Evolutionary conservation across 2,888 invertebrate species (phyloP).

Genomic region (Dyspetes luteomarginatus): DNA sequence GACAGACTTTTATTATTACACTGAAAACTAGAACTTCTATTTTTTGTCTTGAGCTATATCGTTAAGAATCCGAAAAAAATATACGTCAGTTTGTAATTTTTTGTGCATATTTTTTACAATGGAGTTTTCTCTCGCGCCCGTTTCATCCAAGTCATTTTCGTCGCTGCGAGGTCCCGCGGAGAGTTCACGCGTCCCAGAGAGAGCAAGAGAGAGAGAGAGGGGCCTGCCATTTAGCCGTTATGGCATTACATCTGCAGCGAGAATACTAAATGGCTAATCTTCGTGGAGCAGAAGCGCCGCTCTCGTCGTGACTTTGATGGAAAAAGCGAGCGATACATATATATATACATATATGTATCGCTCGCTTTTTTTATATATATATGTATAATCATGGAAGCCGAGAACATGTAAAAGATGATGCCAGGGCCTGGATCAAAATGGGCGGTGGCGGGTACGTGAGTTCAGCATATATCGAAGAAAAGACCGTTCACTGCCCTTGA

Average conservation of each 20-base stretch:
- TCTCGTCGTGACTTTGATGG: constrained; percentile 56
- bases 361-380: too few relatives aligned
- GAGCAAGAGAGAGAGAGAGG: neutral
- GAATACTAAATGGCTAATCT: constrained; percentile 72
- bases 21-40: too few relatives aligned
- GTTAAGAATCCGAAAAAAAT: too few relatives aligned
- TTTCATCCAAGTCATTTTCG: constrained; percentile 23
- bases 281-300: constrained; percentile 60
- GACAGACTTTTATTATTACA: too few relatives aligned
- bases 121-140: neutral
- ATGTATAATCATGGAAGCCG: constrained; percentile 36
- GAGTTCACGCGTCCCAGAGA: constrained; percentile 42
- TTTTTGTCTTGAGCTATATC: too few relatives aligned
- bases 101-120: neutral
- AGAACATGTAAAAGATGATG: constrained; percentile 29
- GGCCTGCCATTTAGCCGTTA: constrained; percentile 51
- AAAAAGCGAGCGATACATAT: constrained; percentile 47
- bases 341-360: neutral
- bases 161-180: constrained; percentile 25
- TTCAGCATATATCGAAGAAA: constrained; percentile 40
- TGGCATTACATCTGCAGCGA: constrained; percentile 60
- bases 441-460: constrained; percentile 48
- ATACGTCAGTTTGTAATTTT: neutral
- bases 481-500: constrained; percentile 63
- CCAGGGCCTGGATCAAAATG: constrained; percentile 16